Percentiles rank a stretch among this genome's conserved stretches.
phyloP scores from a whole-genome alignment of 1,140 invertebrate genomes.

The Drosophila lowei region DNA sequence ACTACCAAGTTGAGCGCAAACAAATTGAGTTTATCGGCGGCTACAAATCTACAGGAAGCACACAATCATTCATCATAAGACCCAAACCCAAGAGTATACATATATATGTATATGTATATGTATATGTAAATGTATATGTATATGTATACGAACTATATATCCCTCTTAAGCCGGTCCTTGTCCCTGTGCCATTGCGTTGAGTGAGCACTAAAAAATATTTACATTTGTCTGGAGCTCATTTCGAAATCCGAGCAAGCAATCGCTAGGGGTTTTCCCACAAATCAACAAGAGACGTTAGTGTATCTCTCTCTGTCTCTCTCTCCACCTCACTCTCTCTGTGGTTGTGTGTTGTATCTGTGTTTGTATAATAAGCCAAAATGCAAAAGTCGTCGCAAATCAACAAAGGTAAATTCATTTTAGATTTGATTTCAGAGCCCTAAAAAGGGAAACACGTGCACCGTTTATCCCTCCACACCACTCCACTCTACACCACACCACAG shows the following conservation, averaged over 20 bases:
- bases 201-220: constrained; percentile 72
- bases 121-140: no score
- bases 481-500: background rate
- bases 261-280: constrained; percentile 57
- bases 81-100: constrained; percentile 16
- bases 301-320: background rate
- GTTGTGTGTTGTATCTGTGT: constrained; percentile 5
- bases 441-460: constrained; percentile 69
- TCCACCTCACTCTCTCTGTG: no score
- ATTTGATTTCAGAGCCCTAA: constrained; percentile 63
- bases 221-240: constrained; percentile 76
- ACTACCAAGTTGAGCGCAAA: constrained; percentile 37
- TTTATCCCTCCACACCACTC: constrained; percentile 34
- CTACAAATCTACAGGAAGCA: constrained; percentile 72
- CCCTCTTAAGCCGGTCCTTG: constrained; percentile 3
- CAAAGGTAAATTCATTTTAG: constrained; percentile 78
- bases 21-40: constrained; percentile 76
- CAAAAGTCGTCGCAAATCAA: constrained; percentile 74
- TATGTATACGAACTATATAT: no score
- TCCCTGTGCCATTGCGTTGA: constrained; percentile 35
- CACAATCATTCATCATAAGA: constrained; percentile 77
- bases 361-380: constrained; percentile 62
- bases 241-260: constrained; percentile 64
- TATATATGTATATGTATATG: no score
- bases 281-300: constrained; percentile 52